Evolutionary conservation across 2,888 invertebrate genomes (phyloP).

Genomic region (Lepidonotus clava): DNA sequence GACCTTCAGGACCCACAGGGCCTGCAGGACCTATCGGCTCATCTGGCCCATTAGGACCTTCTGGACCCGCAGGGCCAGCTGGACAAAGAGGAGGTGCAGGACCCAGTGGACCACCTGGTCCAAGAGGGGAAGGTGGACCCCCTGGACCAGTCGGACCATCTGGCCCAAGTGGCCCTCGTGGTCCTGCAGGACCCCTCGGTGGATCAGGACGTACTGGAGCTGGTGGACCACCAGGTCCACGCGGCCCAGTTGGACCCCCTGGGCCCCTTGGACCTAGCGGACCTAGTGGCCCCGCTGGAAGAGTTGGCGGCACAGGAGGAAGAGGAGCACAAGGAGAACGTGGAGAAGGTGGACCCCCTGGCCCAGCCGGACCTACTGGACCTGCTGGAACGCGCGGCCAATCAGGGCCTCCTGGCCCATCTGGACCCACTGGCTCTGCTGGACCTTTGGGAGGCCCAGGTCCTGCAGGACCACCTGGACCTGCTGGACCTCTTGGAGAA

Average conservation of each 20-base stretch:
- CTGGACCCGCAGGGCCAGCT: slow-evolving; percentile 56
- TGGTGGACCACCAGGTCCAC: slow-evolving; percentile 58
- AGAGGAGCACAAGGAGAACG: slow-evolving; percentile 40
- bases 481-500: slow-evolving; percentile 56
- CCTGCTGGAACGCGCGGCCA: slow-evolving; percentile 58
- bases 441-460: slow-evolving; percentile 24
- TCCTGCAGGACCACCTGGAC: slow-evolving; percentile 54
- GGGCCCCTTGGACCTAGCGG: slow-evolving; percentile 51
- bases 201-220: slow-evolving; percentile 55
- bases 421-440: slow-evolving; percentile 59
- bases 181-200: slow-evolving; percentile 58
- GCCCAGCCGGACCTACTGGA: slow-evolving; percentile 60
- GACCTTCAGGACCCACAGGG: slow-evolving; percentile 56
- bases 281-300: slow-evolving; percentile 52
- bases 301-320: slow-evolving; percentile 53
- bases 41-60: slow-evolving; percentile 57
- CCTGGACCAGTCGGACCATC: slow-evolving; percentile 57
- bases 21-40: slow-evolving; percentile 47
- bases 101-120: slow-evolving; percentile 51
- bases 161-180: slow-evolving; percentile 58
- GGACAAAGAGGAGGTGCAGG: slow-evolving; percentile 52
- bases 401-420: slow-evolving; percentile 56
- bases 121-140: slow-evolving; percentile 52
- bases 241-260: slow-evolving; percentile 56
- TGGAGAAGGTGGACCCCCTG: slow-evolving; percentile 56